Percentiles rank a stretch among this genome's conserved stretches.
These are phyloP conservation scores for Threskiornis aethiopicus DNA, from an alignment of 2,797 vertebrate genomes.

Conservation along the genomic window DNA sequence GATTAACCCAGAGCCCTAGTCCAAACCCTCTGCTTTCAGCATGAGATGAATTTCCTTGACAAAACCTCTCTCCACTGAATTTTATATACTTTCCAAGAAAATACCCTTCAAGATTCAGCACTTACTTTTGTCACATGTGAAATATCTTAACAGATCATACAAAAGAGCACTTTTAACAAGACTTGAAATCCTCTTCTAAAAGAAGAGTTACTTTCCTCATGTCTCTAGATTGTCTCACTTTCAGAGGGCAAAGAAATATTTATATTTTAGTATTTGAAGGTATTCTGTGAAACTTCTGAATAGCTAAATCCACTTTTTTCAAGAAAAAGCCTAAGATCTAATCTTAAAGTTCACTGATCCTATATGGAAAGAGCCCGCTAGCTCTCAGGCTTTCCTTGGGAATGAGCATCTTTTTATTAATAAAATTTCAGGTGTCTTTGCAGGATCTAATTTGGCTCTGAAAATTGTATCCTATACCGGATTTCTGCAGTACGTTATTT, in stretches of 20 bases:
- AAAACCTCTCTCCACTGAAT: background rate
- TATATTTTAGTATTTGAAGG: background rate
- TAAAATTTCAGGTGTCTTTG: conserved; percentile 25
- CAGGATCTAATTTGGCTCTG: background rate
- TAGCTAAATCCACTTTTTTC: background rate
- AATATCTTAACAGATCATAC: background rate
- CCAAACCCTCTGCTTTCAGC: background rate
- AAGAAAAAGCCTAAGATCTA: background rate
- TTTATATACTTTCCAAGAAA: background rate
- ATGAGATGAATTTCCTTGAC: background rate
- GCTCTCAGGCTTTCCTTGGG: background rate
- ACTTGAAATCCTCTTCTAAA: background rate
- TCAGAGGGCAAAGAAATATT: background rate
- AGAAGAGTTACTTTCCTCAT: background rate
- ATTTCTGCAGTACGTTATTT: conserved; percentile 7
- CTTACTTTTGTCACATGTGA: background rate
- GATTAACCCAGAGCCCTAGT: background rate
- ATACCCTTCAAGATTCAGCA: background rate
- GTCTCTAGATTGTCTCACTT: background rate
- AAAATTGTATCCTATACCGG: background rate
- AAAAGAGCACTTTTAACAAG: background rate
- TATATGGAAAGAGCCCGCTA: background rate
- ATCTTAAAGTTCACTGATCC: background rate
- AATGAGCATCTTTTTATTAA: background rate
- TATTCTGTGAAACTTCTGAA: background rate